Evolutionary conservation across 2,888 invertebrate species (phyloP), one percentile per base, ranked within the genome.

Genomic region (Platycheirus albimanus): DNA sequence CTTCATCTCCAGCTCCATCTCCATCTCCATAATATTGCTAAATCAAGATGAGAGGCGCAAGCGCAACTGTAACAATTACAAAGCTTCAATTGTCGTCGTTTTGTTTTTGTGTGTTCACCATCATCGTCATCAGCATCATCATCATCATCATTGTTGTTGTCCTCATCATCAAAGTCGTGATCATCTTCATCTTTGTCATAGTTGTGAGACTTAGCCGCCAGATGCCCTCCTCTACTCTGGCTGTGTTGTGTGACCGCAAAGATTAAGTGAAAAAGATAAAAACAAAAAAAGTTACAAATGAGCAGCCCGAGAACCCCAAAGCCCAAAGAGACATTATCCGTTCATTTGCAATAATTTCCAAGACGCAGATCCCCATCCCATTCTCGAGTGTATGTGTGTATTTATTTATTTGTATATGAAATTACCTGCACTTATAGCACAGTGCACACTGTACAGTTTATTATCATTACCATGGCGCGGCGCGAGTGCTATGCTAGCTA

Each of bases 21-120:
- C n/a, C n/a, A n/a, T n/a, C n/a, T n/a, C n/a, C n/a, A 58, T 33
- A 8, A 54, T 74, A 66, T 77, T 47, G 66, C 58, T 66, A 76
- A 71, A 77, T 81, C 81, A 76, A 81, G 77, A 81, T 81, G 76
- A 67, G 77, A 67, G 66, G 77, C 78, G 72, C 81, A 77, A 71
- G 72, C 81, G 67, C 81, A 83, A 83, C 81, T 83, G 81, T 83
- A 83, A 83, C 81, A 78, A 78, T 83, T 67, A 72, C 72, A 64
- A 77, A 78, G 67, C 77, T 72, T 67, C 77, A 72, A 56, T 72
- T 78, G 77, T 83, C 67, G 67, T 71, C 30, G 61, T 61, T 61
- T 41, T 41, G 38, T 41, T n/a, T 41, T 41, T 70, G 64, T 81
- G 63, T 77, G 66, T 54, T 64, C 70, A 5, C 13, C 30, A 17